Base-by-base conservation (phyloP, 2,797 vertebrate genomes). In the Sebastes paucispinis region DNA sequence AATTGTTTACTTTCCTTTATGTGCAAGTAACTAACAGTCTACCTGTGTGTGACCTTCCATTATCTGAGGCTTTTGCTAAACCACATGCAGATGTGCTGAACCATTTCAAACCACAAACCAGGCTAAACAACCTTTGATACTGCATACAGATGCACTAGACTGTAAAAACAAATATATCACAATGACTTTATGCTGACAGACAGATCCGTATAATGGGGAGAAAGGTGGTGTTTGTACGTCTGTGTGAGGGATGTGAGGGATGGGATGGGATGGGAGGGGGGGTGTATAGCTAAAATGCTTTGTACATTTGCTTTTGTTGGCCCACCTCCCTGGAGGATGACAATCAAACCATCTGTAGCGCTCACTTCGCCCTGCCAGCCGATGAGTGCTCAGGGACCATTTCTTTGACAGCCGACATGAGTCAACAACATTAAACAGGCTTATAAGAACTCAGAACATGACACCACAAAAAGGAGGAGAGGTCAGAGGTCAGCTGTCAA, bases 311-410 rank as follows among this genome's bases (percentile, higher is more conserved):
- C 89, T 75, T 83, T 90, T 91, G 90, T 89, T 75, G 39, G 68
- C 60, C 86, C 81, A 80, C 86, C 80, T 92, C 92, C 88, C 85
- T n/a, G 32, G 79, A 86, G 87, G 75, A 90, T 77, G 89, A 93
- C 85, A 90, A 90, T 94, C 85, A 90, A 91, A 93, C 89, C 89
- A 92, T 90, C 91, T 92, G 92, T 83, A 89, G 78, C 73, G 76
- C 90, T 96, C 93, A 83, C 75, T 68, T 95, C 94, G 92, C 90
- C 68, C 62, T 86, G 69, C 83, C 57, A 78, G 69, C 87, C 74
- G 81, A 88, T 77, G 73, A 88, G 72, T 72, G 88, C 81, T 88
- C 89, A 79, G 88, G 84, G 89, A 86, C 86, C 80, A 79, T 88
- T 85, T 89, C 88, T 90, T 82, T 90, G 88, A 89, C 82, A 76